A percentile compares a stretch with the other conserved stretches of the same genome.
Evolutionary conservation across 2,888 invertebrate genomes (phyloP).

Genomic region (Epiblema foenella): DNA sequence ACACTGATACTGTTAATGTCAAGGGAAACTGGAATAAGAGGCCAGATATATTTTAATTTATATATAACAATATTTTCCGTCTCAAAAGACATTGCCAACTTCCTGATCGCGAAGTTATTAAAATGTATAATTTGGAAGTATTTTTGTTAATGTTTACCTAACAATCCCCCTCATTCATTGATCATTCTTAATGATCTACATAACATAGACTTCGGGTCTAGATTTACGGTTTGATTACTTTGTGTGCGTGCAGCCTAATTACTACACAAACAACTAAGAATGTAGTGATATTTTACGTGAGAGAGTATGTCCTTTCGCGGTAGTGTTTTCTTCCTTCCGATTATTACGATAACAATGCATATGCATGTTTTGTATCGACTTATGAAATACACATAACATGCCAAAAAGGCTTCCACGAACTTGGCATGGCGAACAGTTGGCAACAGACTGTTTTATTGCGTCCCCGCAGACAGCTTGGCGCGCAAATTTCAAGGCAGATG

Average conservation of each 20-base stretch:
- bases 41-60: too few relatives aligned
- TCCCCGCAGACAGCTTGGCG: constrained; percentile 76
- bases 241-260: constrained; percentile 17
- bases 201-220: too few relatives aligned
- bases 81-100: constrained; percentile 43
- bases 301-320: constrained; percentile 8
- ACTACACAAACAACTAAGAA: constrained; percentile 14
- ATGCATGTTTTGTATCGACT: constrained; percentile 10
- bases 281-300: neutral
- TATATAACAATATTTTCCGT: too few relatives aligned
- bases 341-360: constrained; percentile 2
- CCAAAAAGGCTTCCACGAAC: constrained; percentile 42
- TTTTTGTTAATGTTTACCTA: neutral
- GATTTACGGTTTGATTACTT: constrained; percentile 29
- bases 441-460: constrained; percentile 51
- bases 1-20: constrained; percentile 35
- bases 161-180: neutral
- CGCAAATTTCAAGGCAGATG: constrained; percentile 68
- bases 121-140: neutral
- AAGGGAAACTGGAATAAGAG: constrained; percentile 71
- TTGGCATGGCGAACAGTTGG: constrained; percentile 61
- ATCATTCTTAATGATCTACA: neutral
- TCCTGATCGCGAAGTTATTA: constrained; percentile 2
- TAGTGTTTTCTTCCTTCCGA: constrained; percentile 9
- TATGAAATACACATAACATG: constrained; percentile 35